These are phyloP conservation scores for Oscheius sp. DNA, from an alignment of 2,888 invertebrate genomes.

Conservation along the genomic window DNA sequence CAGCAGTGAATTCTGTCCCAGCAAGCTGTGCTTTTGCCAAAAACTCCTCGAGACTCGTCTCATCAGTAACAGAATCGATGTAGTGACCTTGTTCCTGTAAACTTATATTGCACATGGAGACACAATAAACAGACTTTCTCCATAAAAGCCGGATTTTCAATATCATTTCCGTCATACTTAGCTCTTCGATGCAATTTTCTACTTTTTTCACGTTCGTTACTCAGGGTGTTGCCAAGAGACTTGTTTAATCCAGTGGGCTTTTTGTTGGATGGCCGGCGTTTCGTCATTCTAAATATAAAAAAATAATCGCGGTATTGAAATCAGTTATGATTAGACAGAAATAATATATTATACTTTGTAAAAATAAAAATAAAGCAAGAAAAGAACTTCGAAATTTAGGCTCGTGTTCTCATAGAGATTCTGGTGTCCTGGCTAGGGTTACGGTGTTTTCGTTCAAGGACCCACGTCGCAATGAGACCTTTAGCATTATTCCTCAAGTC, in stretches of 20 bases:
- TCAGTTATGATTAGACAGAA: too few species aligned
- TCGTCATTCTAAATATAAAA: constrained; percentile 58
- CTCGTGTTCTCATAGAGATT: too few species aligned
- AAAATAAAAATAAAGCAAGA: constrained; percentile 23
- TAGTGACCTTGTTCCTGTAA: constrained; percentile 49
- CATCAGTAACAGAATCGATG: constrained; percentile 66
- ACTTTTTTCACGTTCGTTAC: constrained; percentile 52
- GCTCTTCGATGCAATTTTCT: constrained; percentile 47
- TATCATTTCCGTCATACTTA: constrained; percentile 55
- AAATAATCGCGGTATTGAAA: too few species aligned
- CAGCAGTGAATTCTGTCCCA: constrained; percentile 84
- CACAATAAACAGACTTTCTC: constrained; percentile 55
- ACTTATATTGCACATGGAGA: background rate
- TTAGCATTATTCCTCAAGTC: too few species aligned
- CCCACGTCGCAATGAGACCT: too few species aligned
- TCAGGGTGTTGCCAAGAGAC: constrained; percentile 63
- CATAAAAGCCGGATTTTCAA: constrained; percentile 59
- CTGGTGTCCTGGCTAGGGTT: too few species aligned
- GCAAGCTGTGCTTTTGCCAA: constrained; percentile 92
- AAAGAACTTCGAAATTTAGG: constrained; percentile 45
- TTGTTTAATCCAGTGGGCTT: constrained; percentile 64
- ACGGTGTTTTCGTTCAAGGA: too few species aligned
- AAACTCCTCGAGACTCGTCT: constrained; percentile 83
- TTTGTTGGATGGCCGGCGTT: constrained; percentile 61
- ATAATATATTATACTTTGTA: too few species aligned